Evolutionary conservation across 2,113 vertebrate species (phyloP).

Genomic region (Dasypus novemcinctus): DNA sequence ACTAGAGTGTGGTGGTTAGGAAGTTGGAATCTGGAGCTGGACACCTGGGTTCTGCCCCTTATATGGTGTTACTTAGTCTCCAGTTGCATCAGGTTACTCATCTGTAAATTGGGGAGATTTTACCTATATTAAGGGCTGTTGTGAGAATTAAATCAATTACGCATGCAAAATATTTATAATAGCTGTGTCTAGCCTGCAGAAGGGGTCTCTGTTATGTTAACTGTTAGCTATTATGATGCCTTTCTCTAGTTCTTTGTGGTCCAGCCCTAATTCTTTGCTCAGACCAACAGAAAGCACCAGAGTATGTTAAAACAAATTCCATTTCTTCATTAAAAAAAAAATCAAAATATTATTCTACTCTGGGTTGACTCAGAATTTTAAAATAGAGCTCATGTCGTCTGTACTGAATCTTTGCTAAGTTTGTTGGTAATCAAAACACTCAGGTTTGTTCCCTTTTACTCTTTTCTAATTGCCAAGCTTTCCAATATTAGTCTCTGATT

Average conservation of each 20-base stretch:
- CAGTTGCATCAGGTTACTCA: neutral
- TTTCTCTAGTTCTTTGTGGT: neutral
- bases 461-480: neutral
- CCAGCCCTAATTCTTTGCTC: neutral
- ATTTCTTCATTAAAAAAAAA: neutral
- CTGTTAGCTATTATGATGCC: neutral
- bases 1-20: neutral
- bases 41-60: neutral
- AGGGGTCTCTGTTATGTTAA: neutral
- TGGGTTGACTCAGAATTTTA: neutral
- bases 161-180: neutral
- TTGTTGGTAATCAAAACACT: neutral
- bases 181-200: neutral
- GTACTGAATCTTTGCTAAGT: neutral
- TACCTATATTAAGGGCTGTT: neutral
- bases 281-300: neutral
- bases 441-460: neutral
- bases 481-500: neutral
- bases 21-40: neutral
- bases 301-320: neutral
- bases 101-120: neutral
- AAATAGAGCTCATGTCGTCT: neutral
- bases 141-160: neutral
- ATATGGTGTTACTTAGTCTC: neutral
- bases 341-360: neutral